phyloP scores from a whole-genome alignment of 2,113 vertebrate species.

The Penelope pileata region DNA sequence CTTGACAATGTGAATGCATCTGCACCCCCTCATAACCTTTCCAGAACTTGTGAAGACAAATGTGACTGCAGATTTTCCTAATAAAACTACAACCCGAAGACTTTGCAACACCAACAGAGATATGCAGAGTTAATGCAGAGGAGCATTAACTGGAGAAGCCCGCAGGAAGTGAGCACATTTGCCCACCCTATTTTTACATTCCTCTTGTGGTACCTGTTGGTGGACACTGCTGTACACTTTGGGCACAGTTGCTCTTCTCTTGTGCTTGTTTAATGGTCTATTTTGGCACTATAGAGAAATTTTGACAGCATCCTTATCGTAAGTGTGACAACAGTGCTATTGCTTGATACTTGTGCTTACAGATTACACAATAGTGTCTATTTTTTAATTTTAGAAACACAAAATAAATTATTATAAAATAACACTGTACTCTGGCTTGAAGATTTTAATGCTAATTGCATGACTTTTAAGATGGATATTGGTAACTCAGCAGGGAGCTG shows the following conservation, averaged over 20 bases:
- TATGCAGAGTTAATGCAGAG: too few relatives aligned
- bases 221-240: not conserved
- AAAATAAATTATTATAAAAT: not conserved
- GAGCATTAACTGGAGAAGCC: not conserved
- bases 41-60: not conserved
- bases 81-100: not conserved
- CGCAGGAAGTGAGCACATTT: not conserved
- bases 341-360: not conserved
- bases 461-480: not conserved
- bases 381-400: not conserved
- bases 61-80: not conserved
- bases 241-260: not conserved
- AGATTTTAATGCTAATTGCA: not conserved
- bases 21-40: not conserved
- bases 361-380: not conserved
- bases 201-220: not conserved
- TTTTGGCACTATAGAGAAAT: not conserved
- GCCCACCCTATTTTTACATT: not conserved
- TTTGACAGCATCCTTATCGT: not conserved
- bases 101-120: not conserved
- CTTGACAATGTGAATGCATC: not conserved
- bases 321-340: not conserved
- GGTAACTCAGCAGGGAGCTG: not conserved
- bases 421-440: not conserved
- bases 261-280: not conserved